Conservation (phyloP, 1,140 invertebrate genomes). For the Tetragnatha versicolor region DNA sequence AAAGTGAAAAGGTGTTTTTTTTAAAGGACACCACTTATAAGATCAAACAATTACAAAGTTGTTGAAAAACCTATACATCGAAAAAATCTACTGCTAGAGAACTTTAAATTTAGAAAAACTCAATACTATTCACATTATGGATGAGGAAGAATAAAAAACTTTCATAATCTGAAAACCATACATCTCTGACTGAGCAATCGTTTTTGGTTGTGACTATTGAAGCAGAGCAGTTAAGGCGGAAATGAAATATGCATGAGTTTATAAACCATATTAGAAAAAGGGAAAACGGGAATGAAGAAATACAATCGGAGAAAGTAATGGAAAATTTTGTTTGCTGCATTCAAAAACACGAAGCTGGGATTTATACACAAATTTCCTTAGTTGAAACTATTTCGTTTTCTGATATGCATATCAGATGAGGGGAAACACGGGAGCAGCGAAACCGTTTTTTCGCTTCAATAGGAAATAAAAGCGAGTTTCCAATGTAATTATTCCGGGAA, state of each 20-base stretch:
- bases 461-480: slow-evolving; percentile 20
- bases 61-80: background rate
- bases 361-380: slow-evolving; percentile 25
- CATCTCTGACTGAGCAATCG: slow-evolving; percentile 7
- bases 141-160: slow-evolving; percentile 3
- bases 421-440: background rate
- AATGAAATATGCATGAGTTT: slow-evolving; percentile 31
- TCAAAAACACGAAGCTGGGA: slow-evolving; percentile 27
- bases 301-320: slow-evolving; percentile 28
- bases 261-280: slow-evolving; percentile 5
- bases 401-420: slow-evolving; percentile 20
- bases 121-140: background rate
- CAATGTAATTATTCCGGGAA: slow-evolving; percentile 27
- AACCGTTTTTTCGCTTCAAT: slow-evolving; percentile 24
- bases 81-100: too few relatives aligned
- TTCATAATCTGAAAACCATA: slow-evolving; percentile 22
- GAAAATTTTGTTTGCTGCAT: slow-evolving; percentile 32
- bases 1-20: too few relatives aligned
- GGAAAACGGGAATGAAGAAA: slow-evolving; percentile 24
- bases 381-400: slow-evolving; percentile 1
- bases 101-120: too few relatives aligned
- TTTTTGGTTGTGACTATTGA: slow-evolving; percentile 15
- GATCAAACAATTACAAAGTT: too few relatives aligned
- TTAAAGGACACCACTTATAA: too few relatives aligned
- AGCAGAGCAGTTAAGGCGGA: slow-evolving; percentile 8